Conservation (phyloP, 2,888 invertebrate species). For the Polydrusus pterygomalis region DNA sequence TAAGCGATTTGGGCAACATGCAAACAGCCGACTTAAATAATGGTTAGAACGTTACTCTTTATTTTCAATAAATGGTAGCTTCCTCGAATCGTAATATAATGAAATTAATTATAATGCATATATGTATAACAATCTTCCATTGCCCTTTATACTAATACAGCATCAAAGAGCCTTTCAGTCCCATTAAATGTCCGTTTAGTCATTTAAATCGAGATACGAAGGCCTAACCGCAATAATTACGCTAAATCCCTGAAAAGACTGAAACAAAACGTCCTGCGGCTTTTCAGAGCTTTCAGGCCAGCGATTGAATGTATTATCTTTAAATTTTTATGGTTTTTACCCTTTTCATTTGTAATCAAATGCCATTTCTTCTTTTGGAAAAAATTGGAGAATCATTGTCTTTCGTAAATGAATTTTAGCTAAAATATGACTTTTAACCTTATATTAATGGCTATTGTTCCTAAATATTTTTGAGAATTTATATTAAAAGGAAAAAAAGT, state of each 20-base stretch:
- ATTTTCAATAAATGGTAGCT: too few relatives aligned
- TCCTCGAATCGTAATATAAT: too few relatives aligned
- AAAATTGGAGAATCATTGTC: background rate
- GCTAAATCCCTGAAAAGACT: constrained; percentile 19
- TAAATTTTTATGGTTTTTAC: constrained; percentile 7
- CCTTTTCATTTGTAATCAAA: constrained; percentile 13
- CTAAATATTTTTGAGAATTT: background rate
- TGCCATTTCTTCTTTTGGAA: constrained; percentile 1
- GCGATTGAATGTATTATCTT: constrained; percentile 15
- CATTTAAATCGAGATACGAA: constrained; percentile 18
- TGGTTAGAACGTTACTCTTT: too few relatives aligned
- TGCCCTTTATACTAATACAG: constrained; percentile 4
- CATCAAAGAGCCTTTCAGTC: constrained; percentile 10
- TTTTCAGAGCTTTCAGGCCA: constrained; percentile 15
- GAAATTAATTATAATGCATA: background rate
- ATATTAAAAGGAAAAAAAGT: too few relatives aligned
- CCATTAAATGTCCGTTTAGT: constrained; percentile 6
- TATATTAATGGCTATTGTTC: background rate
- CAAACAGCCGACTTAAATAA: too few relatives aligned
- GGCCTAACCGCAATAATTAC: constrained; percentile 14
- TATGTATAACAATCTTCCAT: background rate
- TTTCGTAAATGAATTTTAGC: constrained; percentile 11
- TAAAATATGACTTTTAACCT: background rate
- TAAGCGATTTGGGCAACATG: too few relatives aligned
- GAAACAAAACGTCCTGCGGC: constrained; percentile 17